These are phyloP conservation scores for Elanus axillaris DNA, from an alignment of 2,113 vertebrate species.

Conservation along the genomic window DNA sequence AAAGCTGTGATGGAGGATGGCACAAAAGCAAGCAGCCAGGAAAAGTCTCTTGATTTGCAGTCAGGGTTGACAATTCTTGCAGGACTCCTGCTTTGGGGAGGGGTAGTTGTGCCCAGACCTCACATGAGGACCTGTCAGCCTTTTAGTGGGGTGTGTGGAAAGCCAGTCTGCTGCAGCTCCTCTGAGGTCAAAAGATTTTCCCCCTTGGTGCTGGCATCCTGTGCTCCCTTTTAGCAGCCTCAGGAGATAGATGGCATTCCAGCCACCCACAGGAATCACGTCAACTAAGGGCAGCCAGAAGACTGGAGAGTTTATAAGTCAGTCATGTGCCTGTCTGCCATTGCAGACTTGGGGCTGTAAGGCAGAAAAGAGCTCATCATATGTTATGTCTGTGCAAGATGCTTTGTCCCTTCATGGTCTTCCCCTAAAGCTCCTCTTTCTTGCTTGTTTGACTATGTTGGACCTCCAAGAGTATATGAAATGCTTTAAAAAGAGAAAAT, in stretches of 20 bases:
- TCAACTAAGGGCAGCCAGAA: constrained; percentile 57
- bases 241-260: constrained; percentile 65
- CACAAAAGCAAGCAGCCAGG: background rate
- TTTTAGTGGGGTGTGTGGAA: background rate
- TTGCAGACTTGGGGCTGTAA: background rate
- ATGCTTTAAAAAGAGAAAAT: background rate
- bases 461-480: background rate
- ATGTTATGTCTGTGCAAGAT: background rate
- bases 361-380: background rate
- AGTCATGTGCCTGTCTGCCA: constrained; percentile 18
- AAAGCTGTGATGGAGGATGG: background rate
- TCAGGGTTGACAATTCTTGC: background rate
- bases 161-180: background rate
- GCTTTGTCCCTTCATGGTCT: background rate
- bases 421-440: background rate
- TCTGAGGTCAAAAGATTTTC: constrained; percentile 14
- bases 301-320: constrained; percentile 1
- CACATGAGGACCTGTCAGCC: background rate
- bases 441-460: background rate
- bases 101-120: background rate
- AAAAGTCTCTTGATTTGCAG: background rate
- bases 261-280: constrained; percentile 50
- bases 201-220: background rate
- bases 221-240: constrained; percentile 21
- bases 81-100: background rate